A percentile compares a stretch with the other conserved stretches of the same genome.
Conservation (phyloP, 2,113 vertebrate species). For the Pristiophorus japonicus region DNA sequence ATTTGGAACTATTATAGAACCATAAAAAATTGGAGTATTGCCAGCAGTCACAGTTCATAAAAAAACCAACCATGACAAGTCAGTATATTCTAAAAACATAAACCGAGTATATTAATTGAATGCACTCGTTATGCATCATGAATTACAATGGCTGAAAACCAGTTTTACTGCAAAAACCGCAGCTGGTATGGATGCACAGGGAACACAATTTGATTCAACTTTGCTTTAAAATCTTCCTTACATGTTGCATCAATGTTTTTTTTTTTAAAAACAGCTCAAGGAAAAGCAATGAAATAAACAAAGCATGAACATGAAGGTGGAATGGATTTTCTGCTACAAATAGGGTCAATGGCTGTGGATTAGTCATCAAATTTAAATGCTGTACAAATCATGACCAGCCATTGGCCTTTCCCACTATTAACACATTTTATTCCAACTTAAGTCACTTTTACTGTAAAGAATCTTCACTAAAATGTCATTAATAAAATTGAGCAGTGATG, state of each 20-base stretch:
- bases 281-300: neutral
- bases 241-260: too few relatives aligned
- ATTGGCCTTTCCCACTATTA: neutral
- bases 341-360: too few relatives aligned
- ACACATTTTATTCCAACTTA: neutral
- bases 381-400: too few relatives aligned
- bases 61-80: neutral
- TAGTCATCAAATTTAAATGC: neutral
- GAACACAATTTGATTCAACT: neutral
- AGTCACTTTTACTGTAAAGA: neutral
- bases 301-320: neutral
- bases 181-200: neutral
- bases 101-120: neutral
- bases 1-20: neutral
- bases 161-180: neutral
- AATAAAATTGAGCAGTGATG: neutral
- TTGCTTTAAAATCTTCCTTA: neutral
- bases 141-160: neutral
- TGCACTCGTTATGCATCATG: neutral
- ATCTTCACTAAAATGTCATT: neutral
- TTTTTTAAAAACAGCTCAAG: too few relatives aligned
- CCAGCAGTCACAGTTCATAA: neutral
- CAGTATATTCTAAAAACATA: neutral
- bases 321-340: neutral
- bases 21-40: neutral